Percentiles rank a stretch among this genome's conserved stretches.
These are phyloP conservation scores for Linnaemya vulpina DNA, from an alignment of 2,888 invertebrate species.

Conservation along the genomic window DNA sequence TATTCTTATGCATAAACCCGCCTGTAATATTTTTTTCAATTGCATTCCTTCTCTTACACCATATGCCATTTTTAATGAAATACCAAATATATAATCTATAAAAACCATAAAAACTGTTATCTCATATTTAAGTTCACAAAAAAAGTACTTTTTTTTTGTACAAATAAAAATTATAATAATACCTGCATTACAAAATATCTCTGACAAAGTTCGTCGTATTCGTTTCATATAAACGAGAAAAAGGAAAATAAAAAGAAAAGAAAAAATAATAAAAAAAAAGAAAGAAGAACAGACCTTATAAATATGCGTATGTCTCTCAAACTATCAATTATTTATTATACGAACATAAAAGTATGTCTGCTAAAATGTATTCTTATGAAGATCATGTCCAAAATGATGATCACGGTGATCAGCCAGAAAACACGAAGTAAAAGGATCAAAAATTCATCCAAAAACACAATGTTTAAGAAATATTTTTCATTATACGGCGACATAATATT, in stretches of 20 bases:
- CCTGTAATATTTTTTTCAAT: not conserved
- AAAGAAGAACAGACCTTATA: slow-evolving; percentile 56
- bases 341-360: slow-evolving; percentile 43
- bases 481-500: slow-evolving; percentile 72
- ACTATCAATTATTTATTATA: slow-evolving; percentile 70
- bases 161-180: slow-evolving; percentile 67
- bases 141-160: not conserved
- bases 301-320: slow-evolving; percentile 68
- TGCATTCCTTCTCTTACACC: slow-evolving; percentile 17
- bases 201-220: slow-evolving; percentile 18
- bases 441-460: slow-evolving; percentile 68
- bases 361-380: slow-evolving; percentile 41
- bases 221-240: not conserved
- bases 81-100: slow-evolving; percentile 65
- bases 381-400: slow-evolving; percentile 69
- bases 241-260: not conserved
- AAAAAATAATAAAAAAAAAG: too few species aligned
- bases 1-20: too few species aligned
- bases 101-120: slow-evolving; percentile 71
- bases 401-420: slow-evolving; percentile 72
- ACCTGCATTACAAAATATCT: slow-evolving; percentile 64
- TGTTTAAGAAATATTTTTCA: slow-evolving; percentile 66
- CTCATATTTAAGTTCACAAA: slow-evolving; percentile 28
- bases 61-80: slow-evolving; percentile 3
- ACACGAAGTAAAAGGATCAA: slow-evolving; percentile 70